Evolutionary conservation across 2,888 invertebrate genomes (phyloP), one percentile per base, ranked within the genome.

Genomic region (Pocota personata): DNA sequence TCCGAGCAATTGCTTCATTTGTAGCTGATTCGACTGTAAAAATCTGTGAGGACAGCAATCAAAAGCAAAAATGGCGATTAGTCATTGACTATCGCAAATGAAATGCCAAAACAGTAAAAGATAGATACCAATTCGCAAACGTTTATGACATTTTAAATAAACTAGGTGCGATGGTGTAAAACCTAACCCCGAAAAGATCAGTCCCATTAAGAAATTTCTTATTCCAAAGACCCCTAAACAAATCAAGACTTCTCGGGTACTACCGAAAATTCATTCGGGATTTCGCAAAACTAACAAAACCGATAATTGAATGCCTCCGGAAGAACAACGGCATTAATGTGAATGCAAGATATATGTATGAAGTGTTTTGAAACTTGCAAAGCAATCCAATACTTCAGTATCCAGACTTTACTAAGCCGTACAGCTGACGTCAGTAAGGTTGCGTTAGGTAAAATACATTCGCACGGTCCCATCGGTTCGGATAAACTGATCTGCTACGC

Each of bases 381-480:
- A 50, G 35, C 50, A 16, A 88, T n/a, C 91, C 91, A 0, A 87
- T 92, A 3, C 60, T 92, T 16, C 88, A 90, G 64, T 92, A 90
- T 32, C 90, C 90, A 1, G 90, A 79, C 12, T 79, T 79, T 50
- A 3, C n/a, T 2, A 35, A 60, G 5, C 7, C 6, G 90, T n/a
- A 89, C 71, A n/a, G 58, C 71, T 7, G 58, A 58, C 8, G 58
- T 60, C 14, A 67, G 69, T 19, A n/a, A n/a, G n/a, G n/a, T n/a
- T n/a, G n/a, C n/a, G n/a, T n/a, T n/a, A n/a, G n/a, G n/a, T n/a
- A n/a, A 82, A 1, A 88, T 90, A 8, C 48, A 90, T 8, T 87
- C 87, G 2, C 90, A 90, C 87, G 88, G 72, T 16, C 5, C 46
- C 2, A 58, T 79, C 10, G 79, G 64, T 0, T 7, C 5, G 10